These are phyloP conservation scores for Phacellophora camtschatica DNA, from an alignment of 30 jellyfish, hydroid and myxozoan genomes.

Conservation along the genomic window DNA sequence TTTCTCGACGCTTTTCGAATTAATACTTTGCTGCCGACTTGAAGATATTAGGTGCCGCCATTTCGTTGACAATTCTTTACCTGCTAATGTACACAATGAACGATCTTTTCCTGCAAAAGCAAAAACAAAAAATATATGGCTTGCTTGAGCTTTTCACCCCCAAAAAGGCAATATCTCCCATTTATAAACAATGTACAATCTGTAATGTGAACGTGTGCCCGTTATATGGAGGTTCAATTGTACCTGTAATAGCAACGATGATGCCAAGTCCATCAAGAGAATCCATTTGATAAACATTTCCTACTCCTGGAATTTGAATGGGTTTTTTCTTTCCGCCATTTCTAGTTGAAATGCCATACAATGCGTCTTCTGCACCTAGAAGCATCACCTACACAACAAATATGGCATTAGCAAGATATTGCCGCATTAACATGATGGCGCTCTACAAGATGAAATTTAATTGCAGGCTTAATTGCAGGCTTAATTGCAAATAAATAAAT, in stretches of 20 bases:
- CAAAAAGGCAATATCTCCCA: too few relatives aligned
- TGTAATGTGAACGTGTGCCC: too few relatives aligned
- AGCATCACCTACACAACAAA: conserved; percentile 62
- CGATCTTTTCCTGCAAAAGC: conserved; percentile 68
- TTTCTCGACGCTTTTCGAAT: conserved; percentile 57
- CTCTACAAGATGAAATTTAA: too few relatives aligned
- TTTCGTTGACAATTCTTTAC: conserved; percentile 73
- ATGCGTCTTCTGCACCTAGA: conserved; percentile 92
- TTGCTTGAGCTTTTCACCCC: too few relatives aligned
- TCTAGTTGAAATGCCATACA: conserved; percentile 61
- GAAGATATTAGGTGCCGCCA: conserved; percentile 68
- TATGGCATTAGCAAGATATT: not conserved
- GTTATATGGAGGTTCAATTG: too few relatives aligned
- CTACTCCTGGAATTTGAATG: conserved; percentile 78
- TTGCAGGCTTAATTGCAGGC: too few relatives aligned
- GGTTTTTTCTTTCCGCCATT: conserved; percentile 69
- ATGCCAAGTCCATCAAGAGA: conserved; percentile 59
- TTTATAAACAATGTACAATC: too few relatives aligned
- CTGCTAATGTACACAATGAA: conserved; percentile 58
- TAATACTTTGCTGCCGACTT: conserved; percentile 32
- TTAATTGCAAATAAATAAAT: too few relatives aligned
- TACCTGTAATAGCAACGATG: conserved; percentile 76
- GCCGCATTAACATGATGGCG: not conserved
- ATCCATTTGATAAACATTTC: conserved; percentile 75
- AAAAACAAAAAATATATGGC: not conserved